Percentiles rank a stretch among this genome's conserved stretches.
Evolutionary conservation across 2,888 invertebrate genomes (phyloP).

Genomic region (Ophonus ardosiacus): DNA sequence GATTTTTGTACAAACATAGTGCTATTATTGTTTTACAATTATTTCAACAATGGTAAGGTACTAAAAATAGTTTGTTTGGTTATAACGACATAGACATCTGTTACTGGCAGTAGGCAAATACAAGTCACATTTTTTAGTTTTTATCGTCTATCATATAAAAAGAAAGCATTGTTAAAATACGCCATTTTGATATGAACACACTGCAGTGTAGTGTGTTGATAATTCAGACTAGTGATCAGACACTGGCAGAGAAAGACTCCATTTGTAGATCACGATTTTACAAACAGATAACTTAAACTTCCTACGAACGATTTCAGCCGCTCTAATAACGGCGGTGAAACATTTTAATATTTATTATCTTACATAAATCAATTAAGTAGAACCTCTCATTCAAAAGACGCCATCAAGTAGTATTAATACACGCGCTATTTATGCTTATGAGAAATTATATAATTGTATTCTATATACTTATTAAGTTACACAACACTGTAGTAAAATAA

Average conservation of each 20-base stretch:
- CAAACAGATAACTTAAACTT: constrained; percentile 62
- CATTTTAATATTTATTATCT: constrained; percentile 59
- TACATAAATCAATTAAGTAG: constrained; percentile 62
- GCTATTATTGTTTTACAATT: constrained; percentile 57
- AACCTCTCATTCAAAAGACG: constrained; percentile 39
- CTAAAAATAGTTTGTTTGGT: constrained; percentile 57
- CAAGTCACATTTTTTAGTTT: constrained; percentile 54
- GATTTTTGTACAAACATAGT: constrained; percentile 62
- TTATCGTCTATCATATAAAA: constrained; percentile 61
- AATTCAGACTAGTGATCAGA: constrained; percentile 29
- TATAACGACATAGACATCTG: constrained; percentile 58
- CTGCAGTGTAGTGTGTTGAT: constrained; percentile 28
- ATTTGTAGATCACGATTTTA: constrained; percentile 63
- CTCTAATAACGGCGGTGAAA: background rate
- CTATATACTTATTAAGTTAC: constrained; percentile 59
- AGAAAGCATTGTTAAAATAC: constrained; percentile 63
- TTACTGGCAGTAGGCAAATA: constrained; percentile 62
- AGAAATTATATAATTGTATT: constrained; percentile 54
- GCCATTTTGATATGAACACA: constrained; percentile 62
- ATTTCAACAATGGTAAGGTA: constrained; percentile 53
- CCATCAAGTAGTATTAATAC: constrained; percentile 13
- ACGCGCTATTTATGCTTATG: constrained; percentile 32
- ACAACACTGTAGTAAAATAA: constrained; percentile 67
- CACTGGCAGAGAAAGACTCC: constrained; percentile 62
- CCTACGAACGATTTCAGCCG: constrained; percentile 40